Conservation (phyloP, 1,140 invertebrate genomes). For the Odontomachus brunneus region DNA sequence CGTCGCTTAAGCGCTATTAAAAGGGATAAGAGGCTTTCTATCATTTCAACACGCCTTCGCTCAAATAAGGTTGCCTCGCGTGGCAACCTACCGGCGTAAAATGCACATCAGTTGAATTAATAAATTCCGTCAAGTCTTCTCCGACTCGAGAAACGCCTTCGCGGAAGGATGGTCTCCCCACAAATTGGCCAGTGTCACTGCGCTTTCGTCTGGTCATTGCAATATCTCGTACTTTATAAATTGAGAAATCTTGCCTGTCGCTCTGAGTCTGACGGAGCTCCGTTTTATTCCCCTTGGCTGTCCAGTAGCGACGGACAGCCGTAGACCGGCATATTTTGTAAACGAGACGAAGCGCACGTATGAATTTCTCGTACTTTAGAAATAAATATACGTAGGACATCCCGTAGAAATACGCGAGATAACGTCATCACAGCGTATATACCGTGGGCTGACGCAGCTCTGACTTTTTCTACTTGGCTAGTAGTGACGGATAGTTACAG, state of each 20-base stretch:
- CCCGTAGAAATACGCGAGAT: no score
- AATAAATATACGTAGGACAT: no score
- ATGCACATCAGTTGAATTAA: not conserved
- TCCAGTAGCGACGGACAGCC: no score
- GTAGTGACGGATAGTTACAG: not conserved
- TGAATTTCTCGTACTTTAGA: no score
- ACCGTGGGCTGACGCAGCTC: not conserved
- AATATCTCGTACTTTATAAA: constrained; percentile 15
- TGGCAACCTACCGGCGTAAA: not conserved
- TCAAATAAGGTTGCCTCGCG: constrained; percentile 8
- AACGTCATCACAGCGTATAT: no score
- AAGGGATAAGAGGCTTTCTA: constrained; percentile 28
- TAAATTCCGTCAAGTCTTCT: constrained; percentile 40
- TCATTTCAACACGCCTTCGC: not conserved
- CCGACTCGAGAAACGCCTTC: not conserved
- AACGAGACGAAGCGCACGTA: no score
- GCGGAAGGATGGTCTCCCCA: constrained; percentile 7
- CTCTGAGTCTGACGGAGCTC: not conserved
- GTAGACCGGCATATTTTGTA: no score
- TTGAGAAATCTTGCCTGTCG: no score
- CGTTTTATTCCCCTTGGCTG: constrained; percentile 11
- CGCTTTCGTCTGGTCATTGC: not conserved
- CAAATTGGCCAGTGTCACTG: constrained; percentile 44
- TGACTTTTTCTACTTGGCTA: constrained; percentile 8
- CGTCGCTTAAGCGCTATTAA: constrained; percentile 31